phyloP scores from a whole-genome alignment of 1,140 invertebrate species.

The Pseudomyrmex pallidus region DNA sequence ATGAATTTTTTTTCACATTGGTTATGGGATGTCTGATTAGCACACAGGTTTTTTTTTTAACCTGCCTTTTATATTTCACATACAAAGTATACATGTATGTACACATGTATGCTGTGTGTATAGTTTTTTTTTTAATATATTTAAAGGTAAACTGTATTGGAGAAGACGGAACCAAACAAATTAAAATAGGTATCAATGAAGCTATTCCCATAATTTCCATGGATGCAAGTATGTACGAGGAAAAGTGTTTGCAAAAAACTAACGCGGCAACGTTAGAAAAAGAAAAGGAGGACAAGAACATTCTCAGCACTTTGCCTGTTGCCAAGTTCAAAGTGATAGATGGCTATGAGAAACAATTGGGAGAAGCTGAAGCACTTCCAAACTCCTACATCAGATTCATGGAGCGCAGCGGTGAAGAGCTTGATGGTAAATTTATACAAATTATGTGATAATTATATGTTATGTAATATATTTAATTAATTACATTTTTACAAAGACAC shows the following conservation, averaged over 20 bases:
- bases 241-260: conserved; percentile 76
- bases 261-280: conserved; percentile 69
- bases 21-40: no score
- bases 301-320: conserved; percentile 89
- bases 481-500: not conserved
- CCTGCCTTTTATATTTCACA: not conserved
- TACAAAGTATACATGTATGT: not conserved
- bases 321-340: conserved; percentile 92
- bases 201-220: conserved; percentile 79
- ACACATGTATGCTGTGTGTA: not conserved
- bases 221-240: conserved; percentile 76
- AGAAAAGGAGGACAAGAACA: conserved; percentile 82
- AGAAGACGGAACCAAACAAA: conserved; percentile 79
- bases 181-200: conserved; percentile 81
- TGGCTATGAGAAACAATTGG: conserved; percentile 89
- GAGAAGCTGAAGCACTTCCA: conserved; percentile 92
- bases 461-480: not conserved
- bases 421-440: conserved; percentile 90
- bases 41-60: no score
- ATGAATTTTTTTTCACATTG: no score
- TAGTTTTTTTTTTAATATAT: not conserved
- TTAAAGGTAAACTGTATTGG: conserved; percentile 79
- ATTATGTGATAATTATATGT: not conserved
- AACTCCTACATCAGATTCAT: conserved; percentile 96
- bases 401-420: conserved; percentile 96